Conservation (phyloP, 2,888 invertebrate species). For the Archaeoteleia sp. region DNA sequence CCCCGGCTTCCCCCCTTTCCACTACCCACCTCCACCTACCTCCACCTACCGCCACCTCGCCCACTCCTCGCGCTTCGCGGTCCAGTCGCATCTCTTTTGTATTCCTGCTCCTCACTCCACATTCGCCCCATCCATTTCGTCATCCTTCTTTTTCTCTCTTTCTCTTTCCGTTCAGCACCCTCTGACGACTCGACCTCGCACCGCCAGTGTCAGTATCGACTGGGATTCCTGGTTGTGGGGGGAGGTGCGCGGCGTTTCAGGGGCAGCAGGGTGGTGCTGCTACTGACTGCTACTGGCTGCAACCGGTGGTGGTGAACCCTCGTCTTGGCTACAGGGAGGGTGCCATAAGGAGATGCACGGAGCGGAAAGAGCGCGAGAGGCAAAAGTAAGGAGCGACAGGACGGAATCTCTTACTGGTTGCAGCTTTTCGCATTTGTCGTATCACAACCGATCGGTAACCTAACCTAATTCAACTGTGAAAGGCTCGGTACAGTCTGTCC, state of each 20-base stretch:
- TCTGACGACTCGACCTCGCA: conserved; percentile 72
- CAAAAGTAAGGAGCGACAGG: conserved; percentile 17
- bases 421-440: background rate
- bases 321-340: conserved; percentile 23
- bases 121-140: conserved; percentile 9
- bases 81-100: conserved; percentile 29
- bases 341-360: conserved; percentile 35
- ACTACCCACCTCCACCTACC: conserved; percentile 3
- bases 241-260: conserved; percentile 42
- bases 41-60: no score
- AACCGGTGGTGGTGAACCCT: conserved; percentile 18
- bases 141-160: conserved; percentile 32
- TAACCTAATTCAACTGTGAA: conserved; percentile 3
- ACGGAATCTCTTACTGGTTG: background rate
- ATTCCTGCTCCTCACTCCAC: conserved; percentile 13
- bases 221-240: conserved; percentile 59
- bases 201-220: conserved; percentile 69
- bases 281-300: conserved; percentile 28
- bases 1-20: conserved; percentile 6
- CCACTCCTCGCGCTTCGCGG: conserved; percentile 10
- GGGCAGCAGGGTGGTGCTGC: conserved; percentile 34
- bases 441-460: conserved; percentile 7
- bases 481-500: background rate
- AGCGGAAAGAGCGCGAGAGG: conserved; percentile 8
- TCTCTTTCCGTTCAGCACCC: conserved; percentile 66